Conservation (phyloP, 2,888 invertebrate genomes). For the Bellardia pandia region DNA sequence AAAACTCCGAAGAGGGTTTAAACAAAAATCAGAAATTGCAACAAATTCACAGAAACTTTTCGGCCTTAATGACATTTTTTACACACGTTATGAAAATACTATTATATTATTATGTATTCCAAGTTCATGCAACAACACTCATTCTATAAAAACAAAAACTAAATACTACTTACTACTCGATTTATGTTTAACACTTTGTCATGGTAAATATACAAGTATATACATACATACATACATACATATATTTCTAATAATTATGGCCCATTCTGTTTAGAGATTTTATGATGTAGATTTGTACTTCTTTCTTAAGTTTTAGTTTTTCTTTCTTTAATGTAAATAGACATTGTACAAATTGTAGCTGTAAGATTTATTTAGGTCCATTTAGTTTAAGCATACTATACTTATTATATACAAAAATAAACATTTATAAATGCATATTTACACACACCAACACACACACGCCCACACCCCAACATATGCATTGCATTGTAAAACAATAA, state of each 20-base stretch:
- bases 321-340: conserved; percentile 64
- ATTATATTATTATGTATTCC: conserved; percentile 13
- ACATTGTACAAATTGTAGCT: conserved; percentile 69
- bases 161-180: background rate
- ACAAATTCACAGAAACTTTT: conserved; percentile 2
- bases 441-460: background rate
- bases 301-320: background rate
- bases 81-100: background rate
- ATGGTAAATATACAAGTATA: no score
- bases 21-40: background rate
- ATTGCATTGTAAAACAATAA: conserved; percentile 46
- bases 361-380: conserved; percentile 63
- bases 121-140: background rate
- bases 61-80: conserved; percentile 16
- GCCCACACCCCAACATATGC: background rate
- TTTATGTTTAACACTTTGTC: background rate
- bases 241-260: conserved; percentile 7
- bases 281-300: background rate
- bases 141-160: background rate
- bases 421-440: no score
- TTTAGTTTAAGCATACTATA: conserved; percentile 54
- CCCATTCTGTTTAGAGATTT: background rate
- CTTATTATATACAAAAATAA: background rate
- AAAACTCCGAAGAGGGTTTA: background rate
- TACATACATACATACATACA: no score